These are phyloP conservation scores for Zoanthus solanderi DNA, from an alignment of 92 coral and sea anemone species.

Conservation along the genomic window DNA sequence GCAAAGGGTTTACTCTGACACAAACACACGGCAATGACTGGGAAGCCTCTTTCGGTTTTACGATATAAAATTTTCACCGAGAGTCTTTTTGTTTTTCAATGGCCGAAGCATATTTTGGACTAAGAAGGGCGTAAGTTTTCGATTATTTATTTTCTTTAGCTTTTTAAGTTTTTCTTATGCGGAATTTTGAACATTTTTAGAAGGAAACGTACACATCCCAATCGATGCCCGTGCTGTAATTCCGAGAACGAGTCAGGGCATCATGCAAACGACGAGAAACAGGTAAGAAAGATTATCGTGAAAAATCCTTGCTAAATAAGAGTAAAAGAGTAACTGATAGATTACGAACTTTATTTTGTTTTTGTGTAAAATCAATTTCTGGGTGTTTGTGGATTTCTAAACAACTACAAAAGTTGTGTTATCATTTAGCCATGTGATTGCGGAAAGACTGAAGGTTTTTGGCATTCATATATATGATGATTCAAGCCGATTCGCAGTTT, in stretches of 20 bases:
- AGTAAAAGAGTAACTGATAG: not conserved
- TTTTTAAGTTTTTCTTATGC: constrained; percentile 19
- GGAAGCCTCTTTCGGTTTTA: constrained; percentile 79
- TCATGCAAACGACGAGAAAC: constrained; percentile 77
- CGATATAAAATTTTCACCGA: constrained; percentile 53
- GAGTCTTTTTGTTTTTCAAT: constrained; percentile 61
- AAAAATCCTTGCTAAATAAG: not conserved
- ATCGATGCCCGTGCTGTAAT: constrained; percentile 97
- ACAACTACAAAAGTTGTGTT: constrained; percentile 6
- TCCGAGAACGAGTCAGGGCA: constrained; percentile 87
- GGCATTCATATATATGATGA: too few relatives aligned
- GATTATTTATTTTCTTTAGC: constrained; percentile 1
- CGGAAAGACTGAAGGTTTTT: constrained; percentile 19
- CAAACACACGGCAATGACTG: constrained; percentile 85
- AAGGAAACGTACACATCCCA: constrained; percentile 96
- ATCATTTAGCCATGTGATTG: constrained; percentile 42
- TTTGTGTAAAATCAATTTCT: not conserved
- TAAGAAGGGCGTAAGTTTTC: constrained; percentile 83
- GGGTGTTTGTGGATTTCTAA: not conserved
- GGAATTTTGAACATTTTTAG: constrained; percentile 63
- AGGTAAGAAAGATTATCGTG: constrained; percentile 55
- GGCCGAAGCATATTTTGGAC: constrained; percentile 81
- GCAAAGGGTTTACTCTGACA: constrained; percentile 99
- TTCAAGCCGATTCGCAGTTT: constrained; percentile 9
- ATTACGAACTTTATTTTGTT: not conserved